Conservation (phyloP, 2,797 vertebrate species). For the Pseudochromis fuscus region DNA sequence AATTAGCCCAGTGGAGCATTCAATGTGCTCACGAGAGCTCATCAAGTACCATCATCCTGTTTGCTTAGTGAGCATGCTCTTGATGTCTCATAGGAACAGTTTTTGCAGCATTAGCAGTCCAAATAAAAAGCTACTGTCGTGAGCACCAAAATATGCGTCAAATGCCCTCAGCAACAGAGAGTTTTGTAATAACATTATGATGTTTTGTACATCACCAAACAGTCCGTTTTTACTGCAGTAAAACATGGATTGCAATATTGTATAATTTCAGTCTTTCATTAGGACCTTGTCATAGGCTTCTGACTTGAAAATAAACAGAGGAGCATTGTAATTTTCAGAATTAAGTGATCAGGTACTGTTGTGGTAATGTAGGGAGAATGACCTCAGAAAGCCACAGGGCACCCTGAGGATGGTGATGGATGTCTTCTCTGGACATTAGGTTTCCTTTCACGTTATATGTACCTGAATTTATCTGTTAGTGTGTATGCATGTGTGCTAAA, state of each 20-base stretch:
- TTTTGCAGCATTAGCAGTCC: slow-evolving; percentile 60
- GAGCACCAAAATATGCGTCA: slow-evolving; percentile 47
- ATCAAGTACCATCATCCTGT: slow-evolving; percentile 74
- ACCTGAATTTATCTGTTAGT: slow-evolving; percentile 65
- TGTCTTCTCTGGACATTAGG: slow-evolving; percentile 50
- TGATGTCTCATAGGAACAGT: slow-evolving; percentile 57
- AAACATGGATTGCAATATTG: slow-evolving; percentile 7
- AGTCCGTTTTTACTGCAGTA: slow-evolving; percentile 8
- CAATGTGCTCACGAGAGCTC: slow-evolving; percentile 69
- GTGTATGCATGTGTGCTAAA: slow-evolving; percentile 55
- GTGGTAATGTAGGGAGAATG: slow-evolving; percentile 57
- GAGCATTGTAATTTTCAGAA: slow-evolving; percentile 35
- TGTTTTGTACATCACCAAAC: slow-evolving; percentile 38
- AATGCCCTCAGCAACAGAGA: slow-evolving; percentile 29
- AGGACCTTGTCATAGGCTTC: slow-evolving; percentile 7
- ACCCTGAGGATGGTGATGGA: slow-evolving; percentile 30
- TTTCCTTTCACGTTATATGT: slow-evolving; percentile 56
- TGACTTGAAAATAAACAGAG: slow-evolving; percentile 50
- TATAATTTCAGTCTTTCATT: slow-evolving; percentile 18
- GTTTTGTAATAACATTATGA: slow-evolving; percentile 31
- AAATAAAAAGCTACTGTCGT: slow-evolving; percentile 53
- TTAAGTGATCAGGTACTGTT: slow-evolving; percentile 49
- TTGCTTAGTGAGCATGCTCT: slow-evolving; percentile 67
- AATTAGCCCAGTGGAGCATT: slow-evolving; percentile 71
- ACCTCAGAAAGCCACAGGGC: slow-evolving; percentile 52